Conservation (phyloP, 1,140 invertebrate genomes). For the Cataglyphis hispanica region DNA sequence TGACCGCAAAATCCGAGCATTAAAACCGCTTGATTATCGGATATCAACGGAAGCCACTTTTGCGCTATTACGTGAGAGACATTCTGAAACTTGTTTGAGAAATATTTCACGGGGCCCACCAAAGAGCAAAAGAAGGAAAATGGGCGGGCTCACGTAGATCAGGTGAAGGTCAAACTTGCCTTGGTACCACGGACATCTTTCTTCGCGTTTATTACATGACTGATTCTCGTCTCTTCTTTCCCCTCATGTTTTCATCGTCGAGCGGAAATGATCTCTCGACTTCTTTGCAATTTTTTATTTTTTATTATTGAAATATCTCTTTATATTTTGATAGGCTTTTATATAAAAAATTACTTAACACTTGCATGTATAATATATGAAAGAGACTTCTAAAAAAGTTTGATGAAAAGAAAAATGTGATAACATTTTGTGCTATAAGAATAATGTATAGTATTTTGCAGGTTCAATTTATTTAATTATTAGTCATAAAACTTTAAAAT, state of each 20-base stretch:
- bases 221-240: background rate
- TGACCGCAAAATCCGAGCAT: slow-evolving; percentile 20
- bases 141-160: slow-evolving; percentile 10
- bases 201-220: slow-evolving; percentile 32
- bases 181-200: slow-evolving; percentile 33
- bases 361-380: background rate
- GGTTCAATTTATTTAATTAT: background rate
- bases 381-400: background rate
- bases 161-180: slow-evolving; percentile 51
- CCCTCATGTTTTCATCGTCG: background rate
- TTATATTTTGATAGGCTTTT: slow-evolving; percentile 2
- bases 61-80: slow-evolving; percentile 27
- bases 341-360: no score
- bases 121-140: slow-evolving; percentile 36
- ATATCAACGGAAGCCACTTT: slow-evolving; percentile 46
- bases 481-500: background rate
- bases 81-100: slow-evolving; percentile 18
- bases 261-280: slow-evolving; percentile 18
- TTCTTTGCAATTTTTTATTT: background rate
- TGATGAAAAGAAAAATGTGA: background rate
- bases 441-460: background rate
- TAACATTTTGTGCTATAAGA: background rate
- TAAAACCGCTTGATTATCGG: slow-evolving; percentile 36
- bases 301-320: slow-evolving; percentile 11
- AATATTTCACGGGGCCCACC: background rate